Evolutionary conservation across 2,888 invertebrate species (phyloP), one percentile per base, ranked within the genome.

Genomic region (Coenonympha arcania): DNA sequence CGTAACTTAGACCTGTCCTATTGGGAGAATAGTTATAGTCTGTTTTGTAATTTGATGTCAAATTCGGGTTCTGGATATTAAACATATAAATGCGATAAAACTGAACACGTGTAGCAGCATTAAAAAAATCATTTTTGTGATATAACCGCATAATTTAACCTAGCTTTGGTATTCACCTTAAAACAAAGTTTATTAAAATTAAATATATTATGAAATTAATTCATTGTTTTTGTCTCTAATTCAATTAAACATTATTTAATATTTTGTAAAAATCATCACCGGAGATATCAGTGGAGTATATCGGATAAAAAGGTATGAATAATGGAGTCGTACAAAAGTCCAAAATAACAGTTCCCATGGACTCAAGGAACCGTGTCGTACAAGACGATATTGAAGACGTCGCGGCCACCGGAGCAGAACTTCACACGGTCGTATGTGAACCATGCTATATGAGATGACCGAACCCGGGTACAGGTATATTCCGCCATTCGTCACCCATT

Each of bases 371-470:
- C 62, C 68, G 68, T 66, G 58, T 65, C 68, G 62, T 59, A 64
- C 62, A 63, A 67, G 67, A 68, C 67, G 67, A 60, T 66, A 66
- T 57, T 63, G 65, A 69, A 69, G 68, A 69, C 68, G 65, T 59
- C 54, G 59, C 50, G 55, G 16, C 41, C 66, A 65, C 22, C 69
- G 54, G 62, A 66, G 55, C 66, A 63, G 63, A 52, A 57, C 58
- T 65, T 69, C 69, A 62, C 69, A 69, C 69, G 68, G 52, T 59
- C 62, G 66, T 68, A 65, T 69, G 68, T 64, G 67, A 69, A 69
- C 66, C 58, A 52, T 48, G 60, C 58, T 60, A 61, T 62, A 62
- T 59, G 63, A 69, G 70, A 71, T 70, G 69, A 67, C 64, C 66
- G 57, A 55, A 51, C 52, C 39, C 45, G 52, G 41, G 48, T 49